A percentile compares a stretch with the other conserved stretches of the same genome.
phyloP scores from a whole-genome alignment of 35 echinoderm and acorn worm genomes.

The Chiridota heheva region DNA sequence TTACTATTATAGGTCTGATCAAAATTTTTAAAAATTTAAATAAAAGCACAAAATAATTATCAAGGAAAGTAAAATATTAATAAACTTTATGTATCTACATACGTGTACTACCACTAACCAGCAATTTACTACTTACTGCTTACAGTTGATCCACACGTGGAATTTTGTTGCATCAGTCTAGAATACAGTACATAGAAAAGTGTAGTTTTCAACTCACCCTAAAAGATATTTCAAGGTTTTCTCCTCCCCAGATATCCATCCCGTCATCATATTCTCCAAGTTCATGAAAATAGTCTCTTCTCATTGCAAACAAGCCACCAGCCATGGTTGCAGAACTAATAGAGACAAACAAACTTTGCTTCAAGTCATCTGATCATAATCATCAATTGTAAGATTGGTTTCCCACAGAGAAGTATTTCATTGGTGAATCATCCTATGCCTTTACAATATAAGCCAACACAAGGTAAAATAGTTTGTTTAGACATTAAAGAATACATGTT shows the following conservation, averaged over 20 bases:
- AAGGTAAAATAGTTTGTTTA: neutral
- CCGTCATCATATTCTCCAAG: conserved; percentile 89
- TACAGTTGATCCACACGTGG: no score
- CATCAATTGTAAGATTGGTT: neutral
- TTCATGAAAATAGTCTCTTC: conserved; percentile 77
- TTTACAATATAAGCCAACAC: neutral
- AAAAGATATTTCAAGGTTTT: conserved; percentile 97
- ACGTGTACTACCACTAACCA: no score
- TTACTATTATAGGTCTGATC: no score
- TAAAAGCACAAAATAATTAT: no score
- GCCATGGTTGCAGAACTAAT: conserved; percentile 90
- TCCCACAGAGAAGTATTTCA: neutral
- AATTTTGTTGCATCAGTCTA: no score
- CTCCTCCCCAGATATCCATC: conserved; percentile 96
- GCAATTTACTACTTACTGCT: no score
- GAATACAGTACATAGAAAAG: neutral
- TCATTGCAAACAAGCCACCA: conserved; percentile 94
- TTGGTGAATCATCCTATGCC: neutral
- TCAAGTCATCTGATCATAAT: neutral
- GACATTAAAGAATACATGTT: neutral
- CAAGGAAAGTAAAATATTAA: no score
- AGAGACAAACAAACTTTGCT: neutral
- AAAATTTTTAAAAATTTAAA: no score
- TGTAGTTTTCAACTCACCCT: conserved; percentile 49
- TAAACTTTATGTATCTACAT: no score